Evolutionary conservation across 2,113 vertebrate genomes (phyloP).

Genomic region (Trematocara nigrifrons): DNA sequence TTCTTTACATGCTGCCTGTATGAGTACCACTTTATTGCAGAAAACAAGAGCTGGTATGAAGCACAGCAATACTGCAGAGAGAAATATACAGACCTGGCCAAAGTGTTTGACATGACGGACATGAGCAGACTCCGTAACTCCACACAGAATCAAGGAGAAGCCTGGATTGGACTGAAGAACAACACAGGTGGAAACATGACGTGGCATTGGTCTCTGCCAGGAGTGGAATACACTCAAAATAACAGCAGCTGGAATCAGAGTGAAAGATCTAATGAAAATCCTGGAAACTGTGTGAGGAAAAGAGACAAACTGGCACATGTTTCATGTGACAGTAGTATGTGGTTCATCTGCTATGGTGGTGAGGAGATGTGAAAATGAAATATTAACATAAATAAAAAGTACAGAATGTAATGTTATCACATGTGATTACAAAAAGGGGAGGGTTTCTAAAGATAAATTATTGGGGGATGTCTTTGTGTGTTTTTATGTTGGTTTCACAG

Average conservation of each 20-base stretch:
- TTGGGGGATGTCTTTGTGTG: no score
- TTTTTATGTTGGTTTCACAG: no score
- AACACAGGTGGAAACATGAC: rapidly evolving
- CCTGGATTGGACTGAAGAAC: conserved; percentile 24
- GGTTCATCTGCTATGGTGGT: conserved; percentile 30
- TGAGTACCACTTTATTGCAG: not conserved
- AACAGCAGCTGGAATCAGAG: rapidly evolving
- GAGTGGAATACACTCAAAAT: not conserved
- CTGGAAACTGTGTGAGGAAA: not conserved
- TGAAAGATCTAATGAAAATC: rapidly evolving
- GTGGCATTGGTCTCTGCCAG: conserved; percentile 31
- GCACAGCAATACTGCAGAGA: not conserved
- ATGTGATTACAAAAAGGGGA: not conserved
- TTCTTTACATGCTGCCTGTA: not conserved
- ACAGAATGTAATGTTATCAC: not conserved
- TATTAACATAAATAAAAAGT: not conserved
- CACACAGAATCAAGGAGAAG: rapidly evolving
- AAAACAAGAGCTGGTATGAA: not conserved
- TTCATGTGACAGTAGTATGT: rapidly evolving
- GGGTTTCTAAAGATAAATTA: not conserved
- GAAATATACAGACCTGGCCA: not conserved
- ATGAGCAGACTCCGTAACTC: not conserved
- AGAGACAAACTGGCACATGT: rapidly evolving
- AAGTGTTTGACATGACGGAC: not conserved
- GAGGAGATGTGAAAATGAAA: not conserved